A percentile compares a stretch with the other conserved stretches of the same genome.
Evolutionary conservation across 1,140 invertebrate species (phyloP).

Genomic region (Magallana angulata): DNA sequence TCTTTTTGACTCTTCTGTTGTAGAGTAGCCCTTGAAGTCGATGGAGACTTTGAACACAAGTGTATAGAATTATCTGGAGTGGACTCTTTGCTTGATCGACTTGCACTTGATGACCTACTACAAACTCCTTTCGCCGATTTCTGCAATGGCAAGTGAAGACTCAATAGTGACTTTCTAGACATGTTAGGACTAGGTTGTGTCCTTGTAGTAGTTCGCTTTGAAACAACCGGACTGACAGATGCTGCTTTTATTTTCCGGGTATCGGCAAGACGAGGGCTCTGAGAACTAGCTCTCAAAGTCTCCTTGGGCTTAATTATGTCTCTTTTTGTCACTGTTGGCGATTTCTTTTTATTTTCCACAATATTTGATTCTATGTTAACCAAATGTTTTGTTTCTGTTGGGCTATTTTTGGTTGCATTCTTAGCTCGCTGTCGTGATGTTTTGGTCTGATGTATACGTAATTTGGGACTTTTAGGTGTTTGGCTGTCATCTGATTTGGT

Average conservation of each 20-base stretch:
- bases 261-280: not conserved
- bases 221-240: not conserved
- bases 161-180: not conserved
- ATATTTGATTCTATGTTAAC: not conserved
- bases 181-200: not conserved
- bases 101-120: slow-evolving; percentile 1
- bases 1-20: not conserved
- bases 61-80: not conserved
- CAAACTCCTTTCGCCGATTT: not conserved
- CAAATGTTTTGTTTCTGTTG: slow-evolving; percentile 5
- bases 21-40: not conserved
- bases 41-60: not conserved
- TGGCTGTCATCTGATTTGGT: not conserved
- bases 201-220: not conserved
- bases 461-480: slow-evolving; percentile 7
- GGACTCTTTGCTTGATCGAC: slow-evolving; percentile 26
- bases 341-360: not conserved
- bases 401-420: not conserved
- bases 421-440: not conserved
- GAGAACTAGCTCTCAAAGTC: not conserved
- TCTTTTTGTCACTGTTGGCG: not conserved
- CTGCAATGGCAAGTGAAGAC: not conserved
- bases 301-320: not conserved
- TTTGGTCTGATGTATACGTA: slow-evolving; percentile 22
- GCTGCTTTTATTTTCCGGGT: not conserved